These are phyloP conservation scores for Hemicentrotus pulcherrimus DNA, from an alignment of 35 echinoderm and acorn worm genomes.

Conservation along the genomic window DNA sequence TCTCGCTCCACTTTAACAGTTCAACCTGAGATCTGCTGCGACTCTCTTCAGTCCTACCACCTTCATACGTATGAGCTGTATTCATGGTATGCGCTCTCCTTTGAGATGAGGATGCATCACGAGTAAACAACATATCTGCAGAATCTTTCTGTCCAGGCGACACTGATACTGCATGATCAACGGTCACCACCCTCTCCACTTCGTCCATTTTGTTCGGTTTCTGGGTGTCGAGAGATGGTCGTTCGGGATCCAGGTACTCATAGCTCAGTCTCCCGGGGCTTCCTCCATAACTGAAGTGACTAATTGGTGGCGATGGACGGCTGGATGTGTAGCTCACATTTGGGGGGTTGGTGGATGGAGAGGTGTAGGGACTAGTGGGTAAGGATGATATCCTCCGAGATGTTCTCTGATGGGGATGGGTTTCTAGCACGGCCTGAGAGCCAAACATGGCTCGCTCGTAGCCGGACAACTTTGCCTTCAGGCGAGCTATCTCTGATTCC, in stretches of 20 bases:
- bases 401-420: neutral
- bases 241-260: neutral
- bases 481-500: slow-evolving; percentile 92
- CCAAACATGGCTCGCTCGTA: slow-evolving; percentile 85
- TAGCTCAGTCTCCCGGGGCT: neutral
- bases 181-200: neutral
- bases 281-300: neutral
- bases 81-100: neutral
- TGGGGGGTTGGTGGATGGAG: neutral
- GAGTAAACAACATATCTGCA: neutral
- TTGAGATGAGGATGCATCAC: neutral
- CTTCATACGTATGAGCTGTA: neutral
- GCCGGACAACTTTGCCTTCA: slow-evolving; percentile 82
- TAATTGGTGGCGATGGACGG: slow-evolving; percentile 29
- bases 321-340: neutral
- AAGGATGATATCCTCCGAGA: slow-evolving; percentile 21
- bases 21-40: neutral
- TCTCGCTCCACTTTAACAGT: neutral
- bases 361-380: neutral
- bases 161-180: neutral
- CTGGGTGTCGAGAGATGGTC: neutral
- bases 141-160: neutral
- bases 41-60: neutral
- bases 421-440: slow-evolving; percentile 17
- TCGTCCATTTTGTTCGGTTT: neutral